Conservation (phyloP, 1,140 invertebrate genomes). For the Magallana gigas region DNA sequence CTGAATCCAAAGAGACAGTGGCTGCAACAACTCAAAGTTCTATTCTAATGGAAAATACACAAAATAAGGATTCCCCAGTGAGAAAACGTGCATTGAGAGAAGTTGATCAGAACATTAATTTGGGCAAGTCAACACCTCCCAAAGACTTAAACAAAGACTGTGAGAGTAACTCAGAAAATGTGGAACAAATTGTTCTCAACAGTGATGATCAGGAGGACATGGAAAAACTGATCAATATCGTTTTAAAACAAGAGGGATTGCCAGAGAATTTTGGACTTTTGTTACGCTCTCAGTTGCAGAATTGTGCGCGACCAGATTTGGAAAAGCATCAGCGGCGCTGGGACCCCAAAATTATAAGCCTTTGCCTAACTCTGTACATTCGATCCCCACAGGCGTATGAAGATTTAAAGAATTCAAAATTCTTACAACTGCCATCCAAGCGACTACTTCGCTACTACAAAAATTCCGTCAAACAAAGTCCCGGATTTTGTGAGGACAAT, state of each 20-base stretch:
- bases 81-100: no score
- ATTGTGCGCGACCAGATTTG: conserved; percentile 6
- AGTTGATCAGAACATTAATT: no score
- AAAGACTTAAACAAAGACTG: no score
- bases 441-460: conserved; percentile 33
- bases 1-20: no score
- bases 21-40: no score
- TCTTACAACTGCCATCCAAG: background rate
- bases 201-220: conserved; percentile 37
- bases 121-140: no score
- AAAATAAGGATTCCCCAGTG: no score
- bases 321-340: conserved; percentile 30
- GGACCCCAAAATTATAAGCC: no score
- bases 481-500: conserved; percentile 31
- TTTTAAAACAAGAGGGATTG: conserved; percentile 1
- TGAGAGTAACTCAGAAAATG: background rate
- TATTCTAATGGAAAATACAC: no score
- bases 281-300: conserved; percentile 34
- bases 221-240: conserved; percentile 28
- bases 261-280: conserved; percentile 39
- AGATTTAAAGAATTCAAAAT: background rate
- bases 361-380: no score
- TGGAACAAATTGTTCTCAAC: background rate
- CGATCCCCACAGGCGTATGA: conserved; percentile 30
- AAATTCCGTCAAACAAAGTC: conserved; percentile 45